Evolutionary conservation across 1,140 invertebrate species (phyloP), one percentile per base, ranked within the genome.

Genomic region (Drosophila repleta): DNA sequence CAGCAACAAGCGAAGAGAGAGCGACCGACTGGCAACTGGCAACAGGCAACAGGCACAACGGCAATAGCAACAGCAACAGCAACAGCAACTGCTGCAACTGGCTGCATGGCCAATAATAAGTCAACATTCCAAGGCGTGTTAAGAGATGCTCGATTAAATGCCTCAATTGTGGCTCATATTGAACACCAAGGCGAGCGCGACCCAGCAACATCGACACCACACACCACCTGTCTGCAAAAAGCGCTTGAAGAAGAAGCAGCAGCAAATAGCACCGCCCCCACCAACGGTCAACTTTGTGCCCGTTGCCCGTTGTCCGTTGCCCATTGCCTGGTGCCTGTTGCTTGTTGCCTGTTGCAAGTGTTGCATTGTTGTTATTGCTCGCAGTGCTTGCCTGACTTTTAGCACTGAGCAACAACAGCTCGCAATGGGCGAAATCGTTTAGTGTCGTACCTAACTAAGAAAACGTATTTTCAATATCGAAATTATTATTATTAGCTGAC

Each of bases 401-500:
- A 77, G 85, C 81, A 81, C 78, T 78, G 80, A 55, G 39, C 53
- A 67, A 52, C 64, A 58, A 20, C 69, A 41, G 58, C 62, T 46
- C 60, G 62, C 71, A 78, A 87, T 81, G 85, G 85, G 85, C 85
- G 78, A 89, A 88, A 88, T 88, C 84, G 83, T 89, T 88, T 89
- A 88, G 83, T 81, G 80, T 90, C 85, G 72, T 87, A 88, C 83
- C 82, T 87, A 87, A 87, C 82, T 87, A 89, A 89, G 80, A 85
- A 90, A 90, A 81, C 78, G 78, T 90, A 90, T 90, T 82, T 90
- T 90, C 85, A 90, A 85, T 90, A 90, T 90, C 78, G 78, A 90
- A 90, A 90, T 90, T 90, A 90, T 90, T 90, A 90, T 90, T 90
- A 90, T 90, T 90, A 90, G 85, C 85, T 90, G 85, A 90, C 85